These are phyloP conservation scores for Tryphoninae sp. DNA, from an alignment of 2,888 invertebrate genomes.

Conservation along the genomic window DNA sequence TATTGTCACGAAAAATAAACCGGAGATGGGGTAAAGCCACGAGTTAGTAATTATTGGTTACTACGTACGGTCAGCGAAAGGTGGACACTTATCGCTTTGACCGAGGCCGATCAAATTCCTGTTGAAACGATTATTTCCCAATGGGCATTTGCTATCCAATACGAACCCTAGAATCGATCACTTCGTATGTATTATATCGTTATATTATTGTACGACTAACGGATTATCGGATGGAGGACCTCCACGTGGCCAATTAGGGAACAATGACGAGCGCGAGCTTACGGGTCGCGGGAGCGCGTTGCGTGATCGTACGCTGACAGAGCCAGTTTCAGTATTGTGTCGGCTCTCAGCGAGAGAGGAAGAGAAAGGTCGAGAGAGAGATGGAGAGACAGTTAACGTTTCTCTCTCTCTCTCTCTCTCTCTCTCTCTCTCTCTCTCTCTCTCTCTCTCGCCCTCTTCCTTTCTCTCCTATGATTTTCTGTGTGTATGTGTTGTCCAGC, in stretches of 20 bases:
- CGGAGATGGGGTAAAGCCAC: neutral
- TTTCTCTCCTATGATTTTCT: too few relatives aligned
- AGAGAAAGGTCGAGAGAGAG: constrained; percentile 12
- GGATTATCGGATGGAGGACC: constrained; percentile 29
- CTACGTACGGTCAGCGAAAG: too few relatives aligned
- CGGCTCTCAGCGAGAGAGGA: constrained; percentile 54
- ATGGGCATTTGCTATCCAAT: neutral
- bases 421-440: too few relatives aligned
- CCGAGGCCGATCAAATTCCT: neutral
- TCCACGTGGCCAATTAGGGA: constrained; percentile 63
- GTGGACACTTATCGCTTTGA: too few relatives aligned
- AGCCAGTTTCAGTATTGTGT: constrained; percentile 66
- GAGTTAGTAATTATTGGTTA: neutral
- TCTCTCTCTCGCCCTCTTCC: too few relatives aligned
- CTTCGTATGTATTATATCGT: constrained; percentile 14
- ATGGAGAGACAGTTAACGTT: neutral
- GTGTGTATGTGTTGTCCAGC: constrained; percentile 24
- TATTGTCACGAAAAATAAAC: too few relatives aligned
- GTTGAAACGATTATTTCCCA: neutral
- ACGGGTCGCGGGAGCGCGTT: constrained; percentile 37
- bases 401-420: too few relatives aligned
- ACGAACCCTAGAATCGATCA: constrained; percentile 23
- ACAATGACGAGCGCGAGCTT: constrained; percentile 55
- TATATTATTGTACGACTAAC: constrained; percentile 42
- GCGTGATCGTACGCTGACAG: constrained; percentile 51